Percentiles rank a stretch among this genome's conserved stretches.
Conservation (phyloP, 1,140 invertebrate genomes). For the Dendrolimus kikuchii region DNA sequence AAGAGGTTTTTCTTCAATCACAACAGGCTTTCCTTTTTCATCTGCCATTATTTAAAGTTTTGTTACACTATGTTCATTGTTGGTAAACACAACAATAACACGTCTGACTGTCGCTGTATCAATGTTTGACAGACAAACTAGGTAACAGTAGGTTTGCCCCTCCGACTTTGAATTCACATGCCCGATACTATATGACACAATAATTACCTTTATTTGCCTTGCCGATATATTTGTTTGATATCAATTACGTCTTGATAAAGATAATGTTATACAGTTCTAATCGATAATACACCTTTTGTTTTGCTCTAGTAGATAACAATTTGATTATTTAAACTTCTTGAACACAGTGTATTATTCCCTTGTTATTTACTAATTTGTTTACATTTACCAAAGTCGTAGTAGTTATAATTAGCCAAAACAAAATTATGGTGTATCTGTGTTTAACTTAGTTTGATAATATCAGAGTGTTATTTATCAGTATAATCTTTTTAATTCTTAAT, state of each 20-base stretch:
- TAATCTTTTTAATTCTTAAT: no score
- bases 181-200: slow-evolving; percentile 36
- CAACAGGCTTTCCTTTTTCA: slow-evolving; percentile 28
- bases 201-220: slow-evolving; percentile 50
- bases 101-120: slow-evolving; percentile 25
- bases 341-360: no score
- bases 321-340: no score
- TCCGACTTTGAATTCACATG: slow-evolving; percentile 20
- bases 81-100: slow-evolving; percentile 18
- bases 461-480: no score
- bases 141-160: no score
- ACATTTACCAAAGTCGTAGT: no score
- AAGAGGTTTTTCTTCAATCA: slow-evolving; percentile 50
- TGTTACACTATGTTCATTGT: slow-evolving; percentile 28
- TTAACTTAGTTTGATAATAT: no score
- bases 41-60: slow-evolving; percentile 35
- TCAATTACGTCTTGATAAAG: slow-evolving; percentile 59
- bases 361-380: no score
- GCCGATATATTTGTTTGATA: slow-evolving; percentile 61
- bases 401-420: no score
- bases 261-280: slow-evolving; percentile 24
- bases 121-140: slow-evolving; percentile 20
- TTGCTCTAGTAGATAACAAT: no score
- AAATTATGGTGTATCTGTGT: no score
- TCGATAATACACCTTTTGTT: no score